These are phyloP conservation scores for Lanius ludovicianus DNA, from an alignment of 2,113 vertebrate genomes.

Conservation along the genomic window DNA sequence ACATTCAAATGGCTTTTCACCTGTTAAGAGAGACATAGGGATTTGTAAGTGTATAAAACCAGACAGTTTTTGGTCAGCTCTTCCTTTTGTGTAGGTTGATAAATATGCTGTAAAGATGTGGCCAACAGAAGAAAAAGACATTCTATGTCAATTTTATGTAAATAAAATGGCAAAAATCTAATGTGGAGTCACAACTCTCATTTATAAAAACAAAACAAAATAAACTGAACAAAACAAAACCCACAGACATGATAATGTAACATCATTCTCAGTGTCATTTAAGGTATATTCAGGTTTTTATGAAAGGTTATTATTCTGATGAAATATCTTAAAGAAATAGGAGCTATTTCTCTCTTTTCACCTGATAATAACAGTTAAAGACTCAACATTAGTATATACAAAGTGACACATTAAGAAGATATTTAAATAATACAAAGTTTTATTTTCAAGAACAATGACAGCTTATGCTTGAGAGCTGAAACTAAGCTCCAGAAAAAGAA, in stretches of 20 bases:
- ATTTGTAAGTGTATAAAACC: constrained; percentile 3
- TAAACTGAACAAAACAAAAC: not conserved
- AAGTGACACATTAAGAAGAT: not conserved
- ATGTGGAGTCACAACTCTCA: not conserved
- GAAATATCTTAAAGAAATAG: not conserved
- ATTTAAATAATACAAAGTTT: not conserved
- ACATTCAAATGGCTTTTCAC: constrained; percentile 97
- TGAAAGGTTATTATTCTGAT: not conserved
- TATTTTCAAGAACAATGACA: not conserved
- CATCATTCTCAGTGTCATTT: not conserved
- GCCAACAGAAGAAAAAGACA: not conserved
- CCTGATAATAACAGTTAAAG: not conserved
- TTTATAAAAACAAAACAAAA: not conserved
- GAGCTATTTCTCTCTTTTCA: not conserved
- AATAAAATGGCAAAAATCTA: not conserved
- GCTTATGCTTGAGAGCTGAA: not conserved
- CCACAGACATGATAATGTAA: not conserved
- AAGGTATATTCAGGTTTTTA: not conserved
- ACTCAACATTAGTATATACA: not conserved
- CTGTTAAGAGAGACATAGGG: constrained; percentile 69
- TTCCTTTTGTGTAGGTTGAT: not conserved
- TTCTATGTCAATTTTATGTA: not conserved
- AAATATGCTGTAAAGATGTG: not conserved
- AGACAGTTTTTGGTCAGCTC: not conserved
- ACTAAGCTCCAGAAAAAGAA: not conserved